phyloP scores from a whole-genome alignment of 1,140 invertebrate species.

The Drosophila novamexicana region DNA sequence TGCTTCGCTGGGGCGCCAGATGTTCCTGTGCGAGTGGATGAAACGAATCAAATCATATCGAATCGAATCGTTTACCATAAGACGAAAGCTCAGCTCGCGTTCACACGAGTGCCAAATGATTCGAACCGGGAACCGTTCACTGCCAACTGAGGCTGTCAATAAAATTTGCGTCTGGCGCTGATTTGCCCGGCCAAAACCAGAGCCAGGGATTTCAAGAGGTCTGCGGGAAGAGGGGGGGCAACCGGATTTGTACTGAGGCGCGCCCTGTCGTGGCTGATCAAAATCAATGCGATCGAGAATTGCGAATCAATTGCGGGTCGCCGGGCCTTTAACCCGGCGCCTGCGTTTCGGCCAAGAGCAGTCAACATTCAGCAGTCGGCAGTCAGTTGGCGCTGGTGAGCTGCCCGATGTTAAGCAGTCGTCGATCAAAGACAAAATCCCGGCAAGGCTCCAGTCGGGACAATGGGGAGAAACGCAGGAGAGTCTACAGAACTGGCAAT shows the following conservation, averaged over 20 bases:
- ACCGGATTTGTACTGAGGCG: conserved; percentile 44
- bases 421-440: conserved; percentile 79
- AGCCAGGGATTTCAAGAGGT: background rate
- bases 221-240: background rate
- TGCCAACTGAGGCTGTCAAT: conserved; percentile 78
- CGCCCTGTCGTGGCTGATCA: conserved; percentile 75
- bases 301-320: conserved; percentile 75
- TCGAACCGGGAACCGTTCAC: conserved; percentile 43
- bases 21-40: conserved; percentile 7
- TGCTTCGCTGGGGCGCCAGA: conserved; percentile 10
- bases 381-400: conserved; percentile 20
- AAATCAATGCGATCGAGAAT: conserved; percentile 78
- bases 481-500: background rate
- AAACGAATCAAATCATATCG: background rate
- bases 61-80: background rate
- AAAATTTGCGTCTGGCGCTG: conserved; percentile 76
- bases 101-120: conserved; percentile 78
- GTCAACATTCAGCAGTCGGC: conserved; percentile 22
- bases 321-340: conserved; percentile 21
- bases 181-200: conserved; percentile 31
- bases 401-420: conserved; percentile 64
- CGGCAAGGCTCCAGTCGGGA: conserved; percentile 38
- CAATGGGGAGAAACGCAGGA: conserved; percentile 12
- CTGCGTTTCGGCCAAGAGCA: conserved; percentile 17
- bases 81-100: conserved; percentile 36